These are phyloP conservation scores for Epirrhoe tristata DNA, from an alignment of 2,888 invertebrate genomes.

Conservation along the genomic window DNA sequence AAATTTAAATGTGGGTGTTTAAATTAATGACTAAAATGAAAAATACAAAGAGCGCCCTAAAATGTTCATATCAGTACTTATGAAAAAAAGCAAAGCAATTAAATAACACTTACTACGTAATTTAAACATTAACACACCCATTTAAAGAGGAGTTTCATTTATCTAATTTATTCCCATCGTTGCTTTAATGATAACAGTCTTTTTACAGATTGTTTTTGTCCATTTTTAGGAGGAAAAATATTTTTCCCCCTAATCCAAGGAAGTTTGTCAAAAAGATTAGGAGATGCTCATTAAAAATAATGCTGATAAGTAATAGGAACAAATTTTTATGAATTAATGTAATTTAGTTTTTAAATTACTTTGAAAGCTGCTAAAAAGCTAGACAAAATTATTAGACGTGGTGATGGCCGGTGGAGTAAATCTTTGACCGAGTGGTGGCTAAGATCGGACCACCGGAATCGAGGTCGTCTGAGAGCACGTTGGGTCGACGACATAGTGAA, in stretches of 20 bases:
- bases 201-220: conserved; percentile 59
- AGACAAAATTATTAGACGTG: background rate
- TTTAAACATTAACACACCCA: conserved; percentile 61
- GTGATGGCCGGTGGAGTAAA: no score
- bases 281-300: conserved; percentile 61
- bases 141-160: conserved; percentile 63
- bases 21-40: conserved; percentile 8
- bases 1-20: conserved; percentile 12
- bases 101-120: conserved; percentile 42
- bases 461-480: no score
- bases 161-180: conserved; percentile 69
- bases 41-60: conserved; percentile 15
- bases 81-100: conserved; percentile 26
- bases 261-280: conserved; percentile 68
- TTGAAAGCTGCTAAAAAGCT: background rate
- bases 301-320: conserved; percentile 49
- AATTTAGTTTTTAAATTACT: background rate
- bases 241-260: conserved; percentile 63
- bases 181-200: conserved; percentile 69
- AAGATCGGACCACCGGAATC: no score
- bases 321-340: conserved; percentile 46
- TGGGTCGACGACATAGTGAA: no score
- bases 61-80: conserved; percentile 31
- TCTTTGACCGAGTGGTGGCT: no score
- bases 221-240: conserved; percentile 58